A percentile compares a stretch with the other conserved stretches of the same genome.
Evolutionary conservation across 2,888 invertebrate genomes (phyloP).

Genomic region (Cheilosia grossa): DNA sequence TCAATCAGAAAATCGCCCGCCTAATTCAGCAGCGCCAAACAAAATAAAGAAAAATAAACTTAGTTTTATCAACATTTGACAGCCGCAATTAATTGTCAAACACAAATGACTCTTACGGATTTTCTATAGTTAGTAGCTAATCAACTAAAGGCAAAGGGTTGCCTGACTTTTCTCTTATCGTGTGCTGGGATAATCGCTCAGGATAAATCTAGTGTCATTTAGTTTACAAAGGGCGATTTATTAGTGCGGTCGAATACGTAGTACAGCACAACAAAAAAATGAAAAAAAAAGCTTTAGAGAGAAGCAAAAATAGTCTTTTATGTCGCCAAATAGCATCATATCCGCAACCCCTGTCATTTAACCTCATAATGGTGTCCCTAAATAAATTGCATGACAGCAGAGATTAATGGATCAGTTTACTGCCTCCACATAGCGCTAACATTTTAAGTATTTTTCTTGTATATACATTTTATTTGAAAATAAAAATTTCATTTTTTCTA

Average conservation of each 20-base stretch:
- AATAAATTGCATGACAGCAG: conserved; percentile 68
- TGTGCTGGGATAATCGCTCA: conserved; percentile 18
- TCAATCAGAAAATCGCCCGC: conserved; percentile 11
- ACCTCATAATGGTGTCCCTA: conserved; percentile 66
- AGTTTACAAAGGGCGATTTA: conserved; percentile 63
- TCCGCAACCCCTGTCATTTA: conserved; percentile 10
- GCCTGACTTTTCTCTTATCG: conserved; percentile 22
- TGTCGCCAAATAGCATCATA: conserved; percentile 26
- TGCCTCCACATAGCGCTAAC: conserved; percentile 42
- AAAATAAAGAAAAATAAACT: conserved; percentile 7
- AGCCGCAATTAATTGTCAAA: conserved; percentile 59
- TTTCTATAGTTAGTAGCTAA: not conserved
- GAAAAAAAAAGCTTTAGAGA: not conserved
- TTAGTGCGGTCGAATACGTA: conserved; percentile 37
- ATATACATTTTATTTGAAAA: conserved; percentile 49
- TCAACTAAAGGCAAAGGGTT: conserved; percentile 31
- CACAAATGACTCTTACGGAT: not conserved
- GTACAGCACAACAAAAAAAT: not conserved
- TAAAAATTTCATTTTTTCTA: conserved; percentile 20
- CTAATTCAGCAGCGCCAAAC: not conserved
- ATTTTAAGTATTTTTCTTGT: conserved; percentile 56
- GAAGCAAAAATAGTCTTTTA: conserved; percentile 6
- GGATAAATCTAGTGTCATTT: conserved; percentile 64
- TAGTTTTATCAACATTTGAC: conserved; percentile 43
- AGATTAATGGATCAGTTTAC: conserved; percentile 69